Evolutionary conservation across 92 coral and sea anemone genomes (phyloP).

Genomic region (Porites evermanni): DNA sequence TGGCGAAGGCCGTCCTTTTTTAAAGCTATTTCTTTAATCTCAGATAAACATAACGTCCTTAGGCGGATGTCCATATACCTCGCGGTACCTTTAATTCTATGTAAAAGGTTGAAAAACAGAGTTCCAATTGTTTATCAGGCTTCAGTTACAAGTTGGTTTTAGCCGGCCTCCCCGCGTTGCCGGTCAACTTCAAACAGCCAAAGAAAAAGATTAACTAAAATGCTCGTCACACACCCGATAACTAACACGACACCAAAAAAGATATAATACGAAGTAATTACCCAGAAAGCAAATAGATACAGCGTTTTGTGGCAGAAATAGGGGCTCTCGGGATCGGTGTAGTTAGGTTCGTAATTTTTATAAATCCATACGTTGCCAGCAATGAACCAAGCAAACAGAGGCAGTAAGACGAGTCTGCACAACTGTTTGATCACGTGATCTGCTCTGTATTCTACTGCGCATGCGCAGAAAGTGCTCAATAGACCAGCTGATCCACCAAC

Average conservation of each 20-base stretch:
- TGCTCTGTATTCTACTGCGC: background rate
- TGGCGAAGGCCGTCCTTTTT: too few relatives aligned
- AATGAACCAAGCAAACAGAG: slow-evolving; percentile 44
- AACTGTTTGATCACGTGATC: background rate
- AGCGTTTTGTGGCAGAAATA: slow-evolving; percentile 4
- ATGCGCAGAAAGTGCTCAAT: slow-evolving; percentile 35
- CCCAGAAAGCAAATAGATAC: slow-evolving; percentile 27
- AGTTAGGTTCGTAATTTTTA: slow-evolving; percentile 11
- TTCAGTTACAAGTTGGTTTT: too few relatives aligned
- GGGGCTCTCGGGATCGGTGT: slow-evolving; percentile 11
- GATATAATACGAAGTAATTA: background rate
- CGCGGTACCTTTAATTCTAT: too few relatives aligned
- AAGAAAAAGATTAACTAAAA: too few relatives aligned
- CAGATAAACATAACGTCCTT: too few relatives aligned
- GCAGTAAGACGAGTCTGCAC: background rate
- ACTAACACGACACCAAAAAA: background rate
- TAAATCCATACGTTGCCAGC: slow-evolving; percentile 41
- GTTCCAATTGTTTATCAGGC: too few relatives aligned
- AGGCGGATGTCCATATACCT: too few relatives aligned
- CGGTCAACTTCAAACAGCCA: too few relatives aligned
- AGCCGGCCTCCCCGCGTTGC: too few relatives aligned
- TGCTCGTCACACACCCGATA: background rate
- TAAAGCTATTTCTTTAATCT: too few relatives aligned
- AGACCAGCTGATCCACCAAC: slow-evolving; percentile 52
- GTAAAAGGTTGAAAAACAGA: too few relatives aligned